Base-by-base conservation (phyloP, 1,140 invertebrate species). In the Drosophila rhopaloa region DNA sequence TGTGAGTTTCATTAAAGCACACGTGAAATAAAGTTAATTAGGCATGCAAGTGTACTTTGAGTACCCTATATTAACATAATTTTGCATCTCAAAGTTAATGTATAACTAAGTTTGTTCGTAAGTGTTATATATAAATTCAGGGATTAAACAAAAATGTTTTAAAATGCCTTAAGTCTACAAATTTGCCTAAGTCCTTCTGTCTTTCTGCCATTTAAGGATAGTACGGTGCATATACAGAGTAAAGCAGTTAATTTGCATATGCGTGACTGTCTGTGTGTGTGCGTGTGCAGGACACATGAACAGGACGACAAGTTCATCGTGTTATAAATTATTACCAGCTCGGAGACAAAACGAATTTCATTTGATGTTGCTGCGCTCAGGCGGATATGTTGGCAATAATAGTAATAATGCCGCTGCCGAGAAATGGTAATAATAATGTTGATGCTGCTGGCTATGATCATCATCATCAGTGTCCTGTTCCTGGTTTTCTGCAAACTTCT, bases 261-360 rank as follows among this genome's bases (percentile, higher is more conserved):
- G 55, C 19, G 32, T 32, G 50, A 14, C 40, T 37, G 9, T 53
- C 32, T 44, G 29, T 13, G 37, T 57, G 57, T 24, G 46, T 50
- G 29, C 47, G 47, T 59, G 53, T 16, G 46, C 44, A 9, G 29
- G 72, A 14, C 32, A 16, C 32, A 32, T 35, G 41, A 4, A 10
- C 5, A 7, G 37, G 73, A 62, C 48, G 61, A 66, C 75, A 86
- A 79, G 79, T 76, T 86, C 66, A 79, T 78, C 78, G 77, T 82
- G 58, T 76, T 50, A 68, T 86, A 76, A 86, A 86, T 86, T 79
- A 81, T 86, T 81, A 76, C 79, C 76, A 41, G 48, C 57, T 59
- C 75, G 63, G 53, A 70, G 65, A 80, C 63, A 56, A 29, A 82
- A 44, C 70, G 63, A 79, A 79, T 83, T 83, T 72, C 56, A 59